Base-by-base conservation (phyloP, 2,888 invertebrate genomes). In the Phortica okadai region DNA sequence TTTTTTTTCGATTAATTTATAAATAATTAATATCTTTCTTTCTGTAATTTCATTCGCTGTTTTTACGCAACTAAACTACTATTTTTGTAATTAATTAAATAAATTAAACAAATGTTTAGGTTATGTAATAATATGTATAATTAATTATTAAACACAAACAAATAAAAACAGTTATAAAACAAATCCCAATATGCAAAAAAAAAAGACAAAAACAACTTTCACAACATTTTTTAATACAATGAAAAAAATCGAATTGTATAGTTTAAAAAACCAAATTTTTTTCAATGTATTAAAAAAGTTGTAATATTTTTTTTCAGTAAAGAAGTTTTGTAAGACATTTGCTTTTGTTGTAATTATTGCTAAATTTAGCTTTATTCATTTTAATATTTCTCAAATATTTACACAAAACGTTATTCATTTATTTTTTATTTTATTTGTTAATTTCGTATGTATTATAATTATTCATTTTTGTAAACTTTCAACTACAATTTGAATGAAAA, bases 121-220 rank as follows among this genome's bases (percentile, higher is more conserved):
- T 87, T 86, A 86, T 83, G 78, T 84, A 83, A 85, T 86, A 85
- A 86, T 88, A 86, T 86, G 86, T 88, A 86, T 88, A 87, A 88
- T 83, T 85, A 88, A 87, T 88, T 88, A 84, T 72, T 72, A 72
- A 72, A 72, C 42, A 33, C 42, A 33, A 86, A 86, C 81, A 77
- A 85, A 86, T 84, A 88, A 85, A 69, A 81, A 80, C 82, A 79
- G 87, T 86, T 85, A 85, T 77, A 81, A 70, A 77, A 75, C 33
- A 80, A 76, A 76, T 77, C 75, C 59, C 76, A 81, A 85, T 75
- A 79, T 77, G 59, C 41, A 78, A 78, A 73, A 77, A 74, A 74
- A 79, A 67, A 21, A 21, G 21, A 33, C 33, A 33, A 33, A 33
- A 33, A 4, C 2, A 33, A 33, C 0, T 1, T 33, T 33, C 3